Base-by-base conservation (phyloP, 2,888 invertebrate genomes). In the Melieria crassipennis region DNA sequence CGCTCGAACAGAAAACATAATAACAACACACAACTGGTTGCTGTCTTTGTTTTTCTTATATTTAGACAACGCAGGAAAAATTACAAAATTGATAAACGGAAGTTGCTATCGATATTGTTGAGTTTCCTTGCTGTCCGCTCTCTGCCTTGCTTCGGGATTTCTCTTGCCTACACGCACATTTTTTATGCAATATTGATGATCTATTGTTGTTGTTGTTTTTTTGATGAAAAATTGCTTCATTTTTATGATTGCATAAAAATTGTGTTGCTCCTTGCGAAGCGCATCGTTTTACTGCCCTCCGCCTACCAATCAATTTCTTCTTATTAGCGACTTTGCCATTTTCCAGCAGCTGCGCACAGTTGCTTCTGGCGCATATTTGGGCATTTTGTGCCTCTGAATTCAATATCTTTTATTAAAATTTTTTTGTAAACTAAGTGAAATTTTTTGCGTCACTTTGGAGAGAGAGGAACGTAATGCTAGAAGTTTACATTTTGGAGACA, bases 171-270 rank as follows among this genome's bases (percentile, higher is more conserved):
- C 16, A 13, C 30, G n/a, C 7, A 62, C 47, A 52, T 47, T 48
- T 64, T 63, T 69, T 56, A 57, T 57, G 57, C 63, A 56, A 63
- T 69, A 69, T 69, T 62, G 69, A 69, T 69, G 69, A 69, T 63
- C 16, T 69, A 46, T 46, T 57, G 57, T 57, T 57, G 57, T 57
- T 57, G n/a, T 58, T 66, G 57, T 58, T 58, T 5, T 52, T 68
- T 68, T 45, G 7, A 68, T 68, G 62, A 68, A 46, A 68, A 68
- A 68, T 61, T 62, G 45, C 47, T 47, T 13, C 30, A 30, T 30
- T 30, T 30, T 30, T 30, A 30, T 30, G 30, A 30, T 30, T 30
- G 30, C 30, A 30, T 30, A 30, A 30, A 30, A 30, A 30, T 30
- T 30, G 30, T 30, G 30, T 30, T 30, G 30, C 30, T 30, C 30